Evolutionary conservation across 2,888 invertebrate genomes (phyloP).

Genomic region (Patella ulyssiponensis): DNA sequence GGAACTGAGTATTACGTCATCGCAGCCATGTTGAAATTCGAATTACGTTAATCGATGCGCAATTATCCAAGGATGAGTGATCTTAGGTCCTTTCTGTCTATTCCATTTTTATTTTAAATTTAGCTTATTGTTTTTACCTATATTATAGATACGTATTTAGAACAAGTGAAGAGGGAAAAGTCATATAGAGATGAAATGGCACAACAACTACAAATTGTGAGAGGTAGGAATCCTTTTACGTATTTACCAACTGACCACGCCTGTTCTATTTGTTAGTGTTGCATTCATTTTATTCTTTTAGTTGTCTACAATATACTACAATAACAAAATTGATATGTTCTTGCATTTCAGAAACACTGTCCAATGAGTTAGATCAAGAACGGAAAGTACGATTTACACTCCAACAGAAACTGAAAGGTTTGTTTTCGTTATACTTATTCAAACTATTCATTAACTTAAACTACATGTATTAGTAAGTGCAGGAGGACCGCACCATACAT

Average conservation of each 20-base stretch:
- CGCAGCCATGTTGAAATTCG: too few species aligned
- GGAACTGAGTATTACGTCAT: too few species aligned
- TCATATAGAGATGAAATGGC: constrained; percentile 68
- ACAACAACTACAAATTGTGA: constrained; percentile 67
- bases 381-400: constrained; percentile 65
- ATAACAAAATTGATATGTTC: too few species aligned
- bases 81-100: neutral
- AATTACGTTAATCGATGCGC: too few species aligned
- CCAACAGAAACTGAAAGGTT: constrained; percentile 70
- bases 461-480: too few species aligned
- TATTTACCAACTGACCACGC: neutral
- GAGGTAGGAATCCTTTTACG: constrained; percentile 50
- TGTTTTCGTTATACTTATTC: too few species aligned
- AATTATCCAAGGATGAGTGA: neutral
- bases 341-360: constrained; percentile 61
- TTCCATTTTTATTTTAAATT: neutral
- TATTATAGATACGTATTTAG: constrained; percentile 64
- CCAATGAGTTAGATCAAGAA: constrained; percentile 68
- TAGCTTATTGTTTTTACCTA: neutral
- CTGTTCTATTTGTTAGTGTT: neutral
- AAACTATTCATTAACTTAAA: too few species aligned
- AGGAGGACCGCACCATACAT: too few species aligned
- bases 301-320: too few species aligned
- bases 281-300: neutral
- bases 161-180: constrained; percentile 66